Conservation (phyloP, 2,888 invertebrate species). For the Taphrorychus bicolor region DNA sequence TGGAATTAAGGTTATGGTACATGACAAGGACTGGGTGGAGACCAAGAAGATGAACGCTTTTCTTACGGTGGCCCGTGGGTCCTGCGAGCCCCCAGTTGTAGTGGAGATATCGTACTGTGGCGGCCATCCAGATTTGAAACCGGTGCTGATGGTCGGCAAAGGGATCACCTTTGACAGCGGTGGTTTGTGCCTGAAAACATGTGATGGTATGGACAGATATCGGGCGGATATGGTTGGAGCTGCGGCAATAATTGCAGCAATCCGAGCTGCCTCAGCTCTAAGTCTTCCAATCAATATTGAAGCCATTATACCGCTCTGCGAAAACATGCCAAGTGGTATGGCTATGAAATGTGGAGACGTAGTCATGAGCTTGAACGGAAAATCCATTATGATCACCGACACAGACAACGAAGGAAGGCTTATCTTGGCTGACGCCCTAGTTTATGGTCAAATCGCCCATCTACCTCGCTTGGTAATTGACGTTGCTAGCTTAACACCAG, state of each 20-base stretch:
- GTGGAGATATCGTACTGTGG: constrained; percentile 70
- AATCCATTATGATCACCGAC: constrained; percentile 68
- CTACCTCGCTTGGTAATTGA: constrained; percentile 71
- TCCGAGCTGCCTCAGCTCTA: constrained; percentile 64
- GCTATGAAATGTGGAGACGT: constrained; percentile 64
- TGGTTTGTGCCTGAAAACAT: constrained; percentile 57
- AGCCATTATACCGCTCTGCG: constrained; percentile 59
- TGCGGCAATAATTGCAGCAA: constrained; percentile 64
- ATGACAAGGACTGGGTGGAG: constrained; percentile 71
- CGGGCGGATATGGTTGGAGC: constrained; percentile 71
- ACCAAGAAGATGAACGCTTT: constrained; percentile 70
- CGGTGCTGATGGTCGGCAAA: constrained; percentile 71
- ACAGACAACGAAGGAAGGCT: constrained; percentile 65
- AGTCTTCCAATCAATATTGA: constrained; percentile 65
- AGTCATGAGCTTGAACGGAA: constrained; percentile 64
- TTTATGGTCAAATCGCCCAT: constrained; percentile 60
- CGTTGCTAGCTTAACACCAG: constrained; percentile 73
- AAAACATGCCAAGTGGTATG: constrained; percentile 68
- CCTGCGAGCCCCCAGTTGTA: constrained; percentile 70
- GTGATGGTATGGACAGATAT: constrained; percentile 54
- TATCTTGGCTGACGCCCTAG: too few relatives aligned
- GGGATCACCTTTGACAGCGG: constrained; percentile 69
- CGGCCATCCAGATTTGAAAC: constrained; percentile 61
- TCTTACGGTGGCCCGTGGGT: constrained; percentile 73
- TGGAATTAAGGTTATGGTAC: constrained; percentile 64